These are phyloP conservation scores for Drosophila asahinai DNA, from an alignment of 1,140 invertebrate genomes.

Conservation along the genomic window DNA sequence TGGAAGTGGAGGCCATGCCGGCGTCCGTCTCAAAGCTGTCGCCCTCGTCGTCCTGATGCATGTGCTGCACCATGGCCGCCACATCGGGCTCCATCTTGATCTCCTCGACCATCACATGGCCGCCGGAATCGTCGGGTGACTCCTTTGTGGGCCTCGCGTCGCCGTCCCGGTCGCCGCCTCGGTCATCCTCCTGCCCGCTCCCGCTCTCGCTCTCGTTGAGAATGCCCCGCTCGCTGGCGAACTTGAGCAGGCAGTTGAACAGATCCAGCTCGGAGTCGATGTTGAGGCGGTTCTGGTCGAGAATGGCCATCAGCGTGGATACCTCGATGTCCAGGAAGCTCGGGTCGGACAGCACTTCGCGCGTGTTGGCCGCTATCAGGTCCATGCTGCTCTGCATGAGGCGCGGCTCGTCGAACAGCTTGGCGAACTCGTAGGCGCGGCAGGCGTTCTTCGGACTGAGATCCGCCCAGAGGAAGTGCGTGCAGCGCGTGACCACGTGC, in stretches of 20 bases:
- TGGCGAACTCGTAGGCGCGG: conserved; percentile 93
- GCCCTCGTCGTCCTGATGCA: conserved; percentile 71
- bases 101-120: conserved; percentile 65
- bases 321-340: conserved; percentile 92
- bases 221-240: conserved; percentile 86
- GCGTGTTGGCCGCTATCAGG: conserved; percentile 91
- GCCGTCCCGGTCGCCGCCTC: conserved; percentile 6
- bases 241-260: conserved; percentile 90
- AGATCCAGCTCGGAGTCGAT: conserved; percentile 91
- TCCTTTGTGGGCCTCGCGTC: conserved; percentile 15
- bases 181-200: conserved; percentile 1
- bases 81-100: conserved; percentile 84
- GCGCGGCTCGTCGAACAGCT: conserved; percentile 92
- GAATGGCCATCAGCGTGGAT: conserved; percentile 90
- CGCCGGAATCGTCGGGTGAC: conserved; percentile 10
- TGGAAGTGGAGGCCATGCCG: conserved; percentile 21
- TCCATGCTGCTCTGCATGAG: conserved; percentile 92
- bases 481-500: conserved; percentile 92
- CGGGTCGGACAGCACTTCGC: conserved; percentile 90
- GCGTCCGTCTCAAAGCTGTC: conserved; percentile 44
- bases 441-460: conserved; percentile 92
- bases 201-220: conserved; percentile 35
- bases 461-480: conserved; percentile 92
- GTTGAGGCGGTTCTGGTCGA: conserved; percentile 90
- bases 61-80: conserved; percentile 74